These are phyloP conservation scores for Drosophila meridiana DNA, from an alignment of 2,888 invertebrate species.

Conservation along the genomic window DNA sequence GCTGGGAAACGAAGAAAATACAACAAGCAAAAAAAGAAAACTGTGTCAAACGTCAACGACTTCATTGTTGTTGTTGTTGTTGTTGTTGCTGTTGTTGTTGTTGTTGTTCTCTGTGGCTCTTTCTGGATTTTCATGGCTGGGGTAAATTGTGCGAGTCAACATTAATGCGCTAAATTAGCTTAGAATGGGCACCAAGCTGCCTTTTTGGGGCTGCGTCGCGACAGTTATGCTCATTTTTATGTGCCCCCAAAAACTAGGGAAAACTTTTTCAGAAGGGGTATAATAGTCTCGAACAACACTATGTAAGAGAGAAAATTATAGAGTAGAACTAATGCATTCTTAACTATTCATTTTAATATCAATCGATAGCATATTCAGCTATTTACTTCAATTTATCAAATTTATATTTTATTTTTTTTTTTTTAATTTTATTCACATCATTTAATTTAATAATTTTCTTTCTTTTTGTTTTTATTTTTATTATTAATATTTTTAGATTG, in stretches of 20 bases:
- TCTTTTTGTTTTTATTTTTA: no score
- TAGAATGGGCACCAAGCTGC: conserved; percentile 62
- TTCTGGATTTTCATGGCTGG: conserved; percentile 53
- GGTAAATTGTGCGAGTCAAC: conserved; percentile 75
- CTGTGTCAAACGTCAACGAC: conserved; percentile 79
- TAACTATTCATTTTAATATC: no score
- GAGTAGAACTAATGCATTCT: no score
- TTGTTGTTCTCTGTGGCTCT: conserved; percentile 27
- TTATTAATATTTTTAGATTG: no score
- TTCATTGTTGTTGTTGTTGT: conserved; percentile 23
- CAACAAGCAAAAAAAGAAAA: conserved; percentile 46
- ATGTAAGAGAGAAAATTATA: background rate
- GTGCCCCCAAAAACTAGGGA: background rate
- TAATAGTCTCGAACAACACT: background rate
- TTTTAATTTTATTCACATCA: no score
- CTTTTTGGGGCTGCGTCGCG: conserved; percentile 34
- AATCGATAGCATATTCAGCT: no score
- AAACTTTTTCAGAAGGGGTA: background rate
- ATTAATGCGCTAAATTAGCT: conserved; percentile 76
- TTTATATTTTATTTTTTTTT: background rate
- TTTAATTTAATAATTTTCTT: no score
- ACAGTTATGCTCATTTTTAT: conserved; percentile 14
- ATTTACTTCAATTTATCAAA: background rate
- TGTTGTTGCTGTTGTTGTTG: conserved; percentile 22
- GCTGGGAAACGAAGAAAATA: conserved; percentile 58